Conservation (phyloP, 2,797 vertebrate species). For the Ptychadena robeensis region DNA sequence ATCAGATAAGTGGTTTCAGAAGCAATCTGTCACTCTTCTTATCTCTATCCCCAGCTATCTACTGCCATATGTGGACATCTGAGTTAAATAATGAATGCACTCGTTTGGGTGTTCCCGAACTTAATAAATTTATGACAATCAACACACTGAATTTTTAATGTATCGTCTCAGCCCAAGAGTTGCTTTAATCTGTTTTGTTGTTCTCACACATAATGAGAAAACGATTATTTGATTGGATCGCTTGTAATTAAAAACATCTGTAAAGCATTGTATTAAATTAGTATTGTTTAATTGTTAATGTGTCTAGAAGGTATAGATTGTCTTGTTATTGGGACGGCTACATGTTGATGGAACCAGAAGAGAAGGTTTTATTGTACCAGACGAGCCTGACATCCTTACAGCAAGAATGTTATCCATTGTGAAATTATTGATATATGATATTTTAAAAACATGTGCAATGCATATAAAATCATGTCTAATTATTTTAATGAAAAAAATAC, state of each 20-base stretch:
- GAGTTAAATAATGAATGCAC: slow-evolving; percentile 9
- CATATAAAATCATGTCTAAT: too few relatives aligned
- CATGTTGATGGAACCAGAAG: too few relatives aligned
- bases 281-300: slow-evolving; percentile 33
- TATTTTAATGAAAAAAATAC: too few relatives aligned
- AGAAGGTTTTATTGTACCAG: too few relatives aligned
- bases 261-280: slow-evolving; percentile 16
- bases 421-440: too few relatives aligned
- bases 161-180: not conserved
- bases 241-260: slow-evolving; percentile 31
- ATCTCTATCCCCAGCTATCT: too few relatives aligned
- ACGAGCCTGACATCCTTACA: too few relatives aligned
- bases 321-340: not conserved
- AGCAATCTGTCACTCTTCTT: too few relatives aligned
- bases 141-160: slow-evolving; percentile 37
- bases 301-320: slow-evolving; percentile 12
- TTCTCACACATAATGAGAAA: slow-evolving; percentile 13
- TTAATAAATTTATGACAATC: slow-evolving; percentile 21
- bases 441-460: too few relatives aligned
- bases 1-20: too few relatives aligned
- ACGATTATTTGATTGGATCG: slow-evolving; percentile 31
- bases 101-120: slow-evolving; percentile 19
- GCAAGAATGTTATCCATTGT: too few relatives aligned
- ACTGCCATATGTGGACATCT: too few relatives aligned
- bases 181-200: slow-evolving; percentile 13